A percentile compares a stretch with the other conserved stretches of the same genome.
Conservation (phyloP, 2,113 vertebrate genomes). For the human (Homo sapiens) region GRCh38 chr2:233955501-233956000, state of each 20-base stretch:
- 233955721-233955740: background rate
- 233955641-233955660: background rate
- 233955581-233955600: background rate
- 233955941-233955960: no score
- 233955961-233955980: no score
- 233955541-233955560: background rate
- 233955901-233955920: no score
- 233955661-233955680: background rate
- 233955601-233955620: background rate
- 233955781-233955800: no score
- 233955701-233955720: accelerated
- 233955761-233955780: no score
- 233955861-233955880: no score
- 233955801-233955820: no score
- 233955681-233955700: background rate
- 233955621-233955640: background rate
- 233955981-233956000: no score
- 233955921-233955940: no score
- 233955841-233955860: no score
- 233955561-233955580: accelerated
- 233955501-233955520: accelerated
- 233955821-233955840: no score
- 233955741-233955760: background rate
- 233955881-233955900: no score
- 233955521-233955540: background rate